phyloP scores from a whole-genome alignment of 1,140 invertebrate genomes.

The Caenorhabditis brenneri region DNA sequence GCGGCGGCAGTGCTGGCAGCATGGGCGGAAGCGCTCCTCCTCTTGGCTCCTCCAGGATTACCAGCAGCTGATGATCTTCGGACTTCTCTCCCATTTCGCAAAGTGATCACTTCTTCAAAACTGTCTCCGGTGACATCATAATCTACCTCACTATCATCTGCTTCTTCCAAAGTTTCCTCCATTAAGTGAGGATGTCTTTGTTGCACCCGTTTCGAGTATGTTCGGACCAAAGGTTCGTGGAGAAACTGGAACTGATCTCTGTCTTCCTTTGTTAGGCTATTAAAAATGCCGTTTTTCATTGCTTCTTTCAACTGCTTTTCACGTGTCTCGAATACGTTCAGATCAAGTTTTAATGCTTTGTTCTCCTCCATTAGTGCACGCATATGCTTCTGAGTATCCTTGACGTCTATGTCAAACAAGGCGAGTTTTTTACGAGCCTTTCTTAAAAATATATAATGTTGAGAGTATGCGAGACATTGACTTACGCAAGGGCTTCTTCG shows the following conservation, averaged over 20 bases:
- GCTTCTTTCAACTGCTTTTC: constrained; percentile 19
- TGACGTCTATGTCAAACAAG: constrained; percentile 14
- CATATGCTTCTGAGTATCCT: constrained; percentile 23
- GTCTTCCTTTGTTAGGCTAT: constrained; percentile 30
- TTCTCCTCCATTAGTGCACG: constrained; percentile 25
- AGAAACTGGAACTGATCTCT: constrained; percentile 12
- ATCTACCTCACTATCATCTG: constrained; percentile 9
- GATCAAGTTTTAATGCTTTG: constrained; percentile 18
- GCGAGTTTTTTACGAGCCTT: constrained; percentile 17
- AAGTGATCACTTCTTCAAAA: neutral
- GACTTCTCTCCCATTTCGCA: neutral
- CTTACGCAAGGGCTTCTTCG: constrained; percentile 16
- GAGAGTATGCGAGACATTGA: neutral
- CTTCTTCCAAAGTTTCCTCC: neutral
- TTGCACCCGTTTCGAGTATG: constrained; percentile 38
- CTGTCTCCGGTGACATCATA: constrained; percentile 10
- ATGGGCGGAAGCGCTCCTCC: constrained; percentile 19
- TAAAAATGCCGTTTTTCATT: constrained; percentile 25
- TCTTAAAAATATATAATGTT: neutral
- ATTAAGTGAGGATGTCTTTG: constrained; percentile 39
- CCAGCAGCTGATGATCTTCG: constrained; percentile 17
- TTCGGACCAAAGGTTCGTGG: constrained; percentile 11
- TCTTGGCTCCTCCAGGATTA: neutral
- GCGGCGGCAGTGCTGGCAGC: neutral
- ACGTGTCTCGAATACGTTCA: constrained; percentile 10